These are phyloP conservation scores for Ectemnius lituratus DNA, from an alignment of 2,888 invertebrate species.

Conservation along the genomic window DNA sequence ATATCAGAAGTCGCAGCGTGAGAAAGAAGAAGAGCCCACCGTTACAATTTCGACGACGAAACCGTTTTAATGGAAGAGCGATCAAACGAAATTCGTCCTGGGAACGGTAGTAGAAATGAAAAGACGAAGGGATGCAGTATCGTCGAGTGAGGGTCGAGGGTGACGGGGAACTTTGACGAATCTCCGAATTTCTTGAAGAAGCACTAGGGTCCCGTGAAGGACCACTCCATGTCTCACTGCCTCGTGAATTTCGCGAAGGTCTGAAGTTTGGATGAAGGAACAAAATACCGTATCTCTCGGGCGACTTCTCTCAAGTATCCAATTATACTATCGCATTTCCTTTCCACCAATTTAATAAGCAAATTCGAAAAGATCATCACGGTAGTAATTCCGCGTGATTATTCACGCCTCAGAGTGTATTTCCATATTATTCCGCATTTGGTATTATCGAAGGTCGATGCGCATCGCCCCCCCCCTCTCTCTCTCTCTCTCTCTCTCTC, in stretches of 20 bases:
- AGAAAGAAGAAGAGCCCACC: constrained; percentile 19
- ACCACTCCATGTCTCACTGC: constrained; percentile 42
- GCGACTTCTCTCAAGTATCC: background rate
- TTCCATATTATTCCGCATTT: no score
- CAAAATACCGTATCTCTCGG: constrained; percentile 30
- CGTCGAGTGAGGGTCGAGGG: constrained; percentile 11
- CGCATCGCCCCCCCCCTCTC: no score
- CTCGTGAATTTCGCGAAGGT: constrained; percentile 43
- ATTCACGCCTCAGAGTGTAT: no score
- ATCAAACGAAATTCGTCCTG: constrained; percentile 41
- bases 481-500: no score
- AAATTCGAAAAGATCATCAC: no score
- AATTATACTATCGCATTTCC: background rate
- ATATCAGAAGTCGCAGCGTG: constrained; percentile 3
- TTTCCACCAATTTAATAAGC: no score
- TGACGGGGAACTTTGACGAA: constrained; percentile 34
- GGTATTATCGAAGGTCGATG: no score
- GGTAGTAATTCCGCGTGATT: no score
- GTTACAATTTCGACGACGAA: constrained; percentile 25
- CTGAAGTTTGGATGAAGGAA: constrained; percentile 10
- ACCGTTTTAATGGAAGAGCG: constrained; percentile 52
- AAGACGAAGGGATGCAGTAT: constrained; percentile 47
- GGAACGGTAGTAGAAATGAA: constrained; percentile 37
- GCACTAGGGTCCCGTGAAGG: constrained; percentile 32
- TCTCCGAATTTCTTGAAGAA: constrained; percentile 50